Evolutionary conservation across 2,888 invertebrate species (phyloP), one percentile per base, ranked within the genome.

Genomic region (Cyclophora punctaria): DNA sequence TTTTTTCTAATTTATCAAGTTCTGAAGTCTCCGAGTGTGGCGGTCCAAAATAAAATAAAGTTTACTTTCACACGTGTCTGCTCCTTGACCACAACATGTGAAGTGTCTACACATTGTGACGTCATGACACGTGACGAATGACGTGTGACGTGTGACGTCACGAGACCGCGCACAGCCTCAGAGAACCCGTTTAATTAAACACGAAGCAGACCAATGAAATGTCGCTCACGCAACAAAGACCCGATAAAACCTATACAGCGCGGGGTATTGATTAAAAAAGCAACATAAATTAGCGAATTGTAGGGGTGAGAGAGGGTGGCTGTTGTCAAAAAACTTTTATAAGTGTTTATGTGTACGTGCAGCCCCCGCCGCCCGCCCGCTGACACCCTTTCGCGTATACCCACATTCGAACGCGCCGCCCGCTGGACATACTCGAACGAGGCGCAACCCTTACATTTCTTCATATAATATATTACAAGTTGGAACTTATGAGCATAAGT

Each of bases 281-380:
- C 84, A 84, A 88, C 88, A 88, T 88, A 88, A 88, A 88, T 88
- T 88, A 88, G 86, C 86, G 84, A 85, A 85, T 86, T 83, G 82
- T 76, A 75, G 72, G 78, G 76, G 79, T 63, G 71, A 58, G 61
- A 63, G 67, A 66, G 69, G 73, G 73, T 67, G 75, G 81, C 72
- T 84, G 87, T 87, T 88, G 88, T 88, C 88, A 88, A 88, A 87
- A 87, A 87, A 88, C 78, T 87, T 85, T 87, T 88, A 87, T 88
- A 88, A 88, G 87, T 88, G 88, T 88, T 88, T 88, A 88, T 88
- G 81, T 83, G 82, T 80, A 80, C 75, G 84, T 78, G 78, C 47
- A 68, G 68, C 68, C 68, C 62, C 63, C 58, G 3, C 34, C 33
- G 5, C 7, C 43, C 61, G 58, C 62, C 59, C 58, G 67, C 80